Evolutionary conservation across 2,797 vertebrate species (phyloP), one percentile per base, ranked within the genome.

Genomic region (Xerus rutilus): DNA sequence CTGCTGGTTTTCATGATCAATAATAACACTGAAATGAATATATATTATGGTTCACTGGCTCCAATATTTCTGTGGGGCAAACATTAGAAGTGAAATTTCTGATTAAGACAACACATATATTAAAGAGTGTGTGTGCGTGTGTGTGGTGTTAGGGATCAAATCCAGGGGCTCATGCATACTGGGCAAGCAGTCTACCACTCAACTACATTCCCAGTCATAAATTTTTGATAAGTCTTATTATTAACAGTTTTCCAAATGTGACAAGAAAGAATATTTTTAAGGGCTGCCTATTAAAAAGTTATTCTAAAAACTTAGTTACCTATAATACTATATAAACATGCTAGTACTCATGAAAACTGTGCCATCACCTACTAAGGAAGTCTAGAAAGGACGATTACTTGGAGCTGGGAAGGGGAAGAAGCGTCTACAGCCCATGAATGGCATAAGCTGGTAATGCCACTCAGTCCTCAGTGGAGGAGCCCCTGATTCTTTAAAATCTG

Each of bases 391-490:
- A 12, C 28, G 43, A 67, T 69, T 59, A 1, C 57, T 21, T 18
- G 52, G 30, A 25, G 15, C 21, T 35, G 9, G 0, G 10, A n/a
- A 21, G 7, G 14, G 18, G 6, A 32, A 67, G 52, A 25, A 52
- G 23, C 4, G 4, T 11, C 57, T 78, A 28, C 3, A 49, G 57
- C 35, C 74, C 69, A 1, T 1, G 17, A 73, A n/a, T 23, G 32
- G 21, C 11, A 54, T 0, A 5, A 45, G 28, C 14, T 28, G 30
- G 3, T 7, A 35, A 45, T 1, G 20, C 25, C 2, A 13, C 17
- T 69, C 21, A 30, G 64, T 35, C 32, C 69, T 30, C 1, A 3
- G 35, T 12, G 17, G 5, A 1, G 1, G 32, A 59, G 32, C 13
- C 25, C 18, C 25, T 13, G 54, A 2, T 12, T 73, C 25, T 64